Evolutionary conservation across 2,113 vertebrate species (phyloP), one percentile per base, ranked within the genome.

Genomic region (Mastomys coucha): DNA sequence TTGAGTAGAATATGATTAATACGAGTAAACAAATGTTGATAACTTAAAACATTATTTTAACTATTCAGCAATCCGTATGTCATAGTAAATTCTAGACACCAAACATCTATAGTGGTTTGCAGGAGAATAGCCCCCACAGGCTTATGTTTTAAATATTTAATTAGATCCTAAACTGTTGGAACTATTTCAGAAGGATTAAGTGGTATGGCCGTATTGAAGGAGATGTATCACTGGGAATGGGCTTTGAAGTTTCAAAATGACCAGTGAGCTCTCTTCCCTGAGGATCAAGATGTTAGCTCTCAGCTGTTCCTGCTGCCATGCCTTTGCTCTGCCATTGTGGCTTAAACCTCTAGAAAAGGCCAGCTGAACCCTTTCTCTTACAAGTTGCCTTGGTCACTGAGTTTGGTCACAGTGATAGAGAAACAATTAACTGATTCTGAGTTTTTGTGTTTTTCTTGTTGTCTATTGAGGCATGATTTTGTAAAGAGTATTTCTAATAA

Each of bases 401-500:
- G 14, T 58, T 63, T 63, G 28, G n/a, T 63, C n/a, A 42, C 8
- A 42, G 24, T 63, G 58, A 31, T 11, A 85, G 24, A 31, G 65
- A 85, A 39, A 4, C 17, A 63, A 60, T n/a, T 8, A 60, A 90
- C 49, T 89, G 56, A 89, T 28, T 39, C 39, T 73, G 36, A 81
- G 10, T 53, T 17, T 84, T 53, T 5, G 13, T 17, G 24, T 28
- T 63, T n/a, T 65, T 24, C 24, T 45, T 84, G 2, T 39, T 93
- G 36, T 67, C 93, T 76, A 53, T 16, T 75, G 82, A 97, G 51
- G 39, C 42, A 75, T 94, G 42, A 63, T 89, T 36, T 42, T 91
- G 53, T 31, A 95, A 97, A 88, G 89, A 24, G 0, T 96, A 42
- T 49, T 94, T 96, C 95, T 81, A 93, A 86, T 94, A 89, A 94